phyloP scores from a whole-genome alignment of 2,113 vertebrate genomes.

The Sander vitreus region DNA sequence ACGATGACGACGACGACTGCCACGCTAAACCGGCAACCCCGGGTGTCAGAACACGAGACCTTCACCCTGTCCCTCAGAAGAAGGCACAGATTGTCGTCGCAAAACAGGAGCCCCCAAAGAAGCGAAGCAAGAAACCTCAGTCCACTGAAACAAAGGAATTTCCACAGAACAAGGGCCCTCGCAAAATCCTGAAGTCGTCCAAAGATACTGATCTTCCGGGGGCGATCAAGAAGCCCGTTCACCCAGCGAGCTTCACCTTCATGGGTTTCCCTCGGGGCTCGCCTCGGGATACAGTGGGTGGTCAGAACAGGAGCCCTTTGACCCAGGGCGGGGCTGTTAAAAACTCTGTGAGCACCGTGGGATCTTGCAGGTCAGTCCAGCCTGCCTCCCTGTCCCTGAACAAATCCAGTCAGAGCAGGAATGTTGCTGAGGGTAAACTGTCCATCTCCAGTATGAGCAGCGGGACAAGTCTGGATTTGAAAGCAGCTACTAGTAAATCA shows the following conservation, averaged over 20 bases:
- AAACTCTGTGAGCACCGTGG: slow-evolving; percentile 53
- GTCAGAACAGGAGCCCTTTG: slow-evolving; percentile 66
- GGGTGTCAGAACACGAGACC: slow-evolving; percentile 87
- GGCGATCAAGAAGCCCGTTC: slow-evolving; percentile 82
- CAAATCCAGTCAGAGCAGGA: slow-evolving; percentile 69
- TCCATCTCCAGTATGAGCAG: slow-evolving; percentile 65
- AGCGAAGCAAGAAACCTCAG: slow-evolving; percentile 90
- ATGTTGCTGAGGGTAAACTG: slow-evolving; percentile 69
- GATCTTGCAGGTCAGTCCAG: slow-evolving; percentile 42
- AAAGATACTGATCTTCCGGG: slow-evolving; percentile 76
- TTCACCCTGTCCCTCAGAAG: slow-evolving; percentile 94
- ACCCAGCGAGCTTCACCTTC: slow-evolving; percentile 85
- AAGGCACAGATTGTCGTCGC: slow-evolving; percentile 96
- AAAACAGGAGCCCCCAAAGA: slow-evolving; percentile 90
- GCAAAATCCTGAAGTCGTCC: slow-evolving; percentile 86
- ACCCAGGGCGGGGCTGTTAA: slow-evolving; percentile 51
- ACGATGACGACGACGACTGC: slow-evolving; percentile 53
- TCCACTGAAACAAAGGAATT: slow-evolving; percentile 89
- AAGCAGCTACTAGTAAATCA: slow-evolving; percentile 75
- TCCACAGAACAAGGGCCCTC: slow-evolving; percentile 84
- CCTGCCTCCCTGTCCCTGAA: slow-evolving; percentile 47
- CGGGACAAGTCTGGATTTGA: slow-evolving; percentile 70
- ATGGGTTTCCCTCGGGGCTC: slow-evolving; percentile 79
- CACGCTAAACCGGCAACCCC: slow-evolving; percentile 76
- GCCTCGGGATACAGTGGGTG: slow-evolving; percentile 39